Percentiles rank a stretch among this genome's conserved stretches.
phyloP scores from a whole-genome alignment of 1,140 invertebrate genomes.

The Pogonomyrmex californicus region DNA sequence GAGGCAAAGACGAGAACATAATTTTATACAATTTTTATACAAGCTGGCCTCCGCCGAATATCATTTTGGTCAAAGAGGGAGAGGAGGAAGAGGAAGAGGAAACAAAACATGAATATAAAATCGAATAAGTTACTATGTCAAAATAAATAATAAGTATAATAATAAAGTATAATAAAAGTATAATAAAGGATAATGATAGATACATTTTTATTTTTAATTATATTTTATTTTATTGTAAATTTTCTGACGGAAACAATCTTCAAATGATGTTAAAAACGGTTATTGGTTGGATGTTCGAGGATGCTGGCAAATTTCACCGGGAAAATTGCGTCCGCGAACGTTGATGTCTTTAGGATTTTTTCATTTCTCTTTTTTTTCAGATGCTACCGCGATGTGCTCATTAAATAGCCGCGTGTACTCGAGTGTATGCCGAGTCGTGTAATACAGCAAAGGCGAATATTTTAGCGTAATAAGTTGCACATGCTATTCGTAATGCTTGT shows the following conservation, averaged over 20 bases:
- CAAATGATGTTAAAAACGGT: conserved; percentile 71
- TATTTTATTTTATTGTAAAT: conserved; percentile 83
- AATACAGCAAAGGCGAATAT: conserved; percentile 79
- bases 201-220: conserved; percentile 47
- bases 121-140: too few relatives aligned
- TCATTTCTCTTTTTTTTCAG: not conserved
- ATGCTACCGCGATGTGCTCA: conserved; percentile 58
- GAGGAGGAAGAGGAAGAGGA: too few relatives aligned
- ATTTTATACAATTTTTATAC: too few relatives aligned
- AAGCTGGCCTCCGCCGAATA: too few relatives aligned
- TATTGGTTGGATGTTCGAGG: conserved; percentile 65
- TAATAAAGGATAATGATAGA: not conserved
- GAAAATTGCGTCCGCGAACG: conserved; percentile 24
- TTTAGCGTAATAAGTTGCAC: conserved; percentile 72
- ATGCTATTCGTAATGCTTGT: conserved; percentile 68
- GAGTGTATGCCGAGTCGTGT: conserved; percentile 72
- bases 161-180: too few relatives aligned
- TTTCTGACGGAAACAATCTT: conserved; percentile 86
- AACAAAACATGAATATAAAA: too few relatives aligned
- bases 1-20: too few relatives aligned
- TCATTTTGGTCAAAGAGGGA: too few relatives aligned
- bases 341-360: not conserved
- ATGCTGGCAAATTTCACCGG: conserved; percentile 77
- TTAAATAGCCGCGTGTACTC: conserved; percentile 53
- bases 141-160: too few relatives aligned